Evolutionary conservation across 2,113 vertebrate species (phyloP).

Genomic region (Hippocampus barbouri): DNA sequence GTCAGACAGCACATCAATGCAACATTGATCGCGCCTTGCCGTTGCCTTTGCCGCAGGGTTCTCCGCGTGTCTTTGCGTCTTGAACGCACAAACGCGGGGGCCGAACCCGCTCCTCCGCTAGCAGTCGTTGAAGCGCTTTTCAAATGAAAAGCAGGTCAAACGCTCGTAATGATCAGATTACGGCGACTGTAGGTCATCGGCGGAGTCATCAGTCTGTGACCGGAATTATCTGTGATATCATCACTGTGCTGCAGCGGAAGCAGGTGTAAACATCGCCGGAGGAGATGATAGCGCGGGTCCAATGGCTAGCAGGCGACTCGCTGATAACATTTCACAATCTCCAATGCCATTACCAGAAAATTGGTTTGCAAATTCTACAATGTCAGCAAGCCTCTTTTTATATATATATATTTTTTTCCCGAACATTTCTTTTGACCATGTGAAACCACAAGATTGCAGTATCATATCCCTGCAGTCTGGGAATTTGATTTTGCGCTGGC

Average conservation of each 20-base stretch:
- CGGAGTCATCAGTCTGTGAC: slow-evolving; percentile 49
- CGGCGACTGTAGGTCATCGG: slow-evolving; percentile 37
- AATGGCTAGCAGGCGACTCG: slow-evolving; percentile 48
- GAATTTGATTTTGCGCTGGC: slow-evolving; percentile 19
- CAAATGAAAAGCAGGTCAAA: slow-evolving; percentile 19
- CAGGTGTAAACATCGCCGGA: slow-evolving; percentile 50
- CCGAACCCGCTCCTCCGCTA: not conserved
- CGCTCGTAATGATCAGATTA: slow-evolving; percentile 27
- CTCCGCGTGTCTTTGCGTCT: not conserved
- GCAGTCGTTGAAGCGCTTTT: slow-evolving; percentile 29
- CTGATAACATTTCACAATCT: slow-evolving; percentile 57
- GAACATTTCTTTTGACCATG: slow-evolving; percentile 34
- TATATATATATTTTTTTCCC: too few species aligned
- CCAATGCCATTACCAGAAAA: slow-evolving; percentile 52
- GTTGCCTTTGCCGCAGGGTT: slow-evolving; percentile 30
- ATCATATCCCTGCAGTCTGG: slow-evolving; percentile 29
- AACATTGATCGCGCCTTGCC: slow-evolving; percentile 20
- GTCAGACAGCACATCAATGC: slow-evolving; percentile 22
- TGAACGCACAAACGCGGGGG: slow-evolving; percentile 12
- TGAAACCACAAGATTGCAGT: slow-evolving; percentile 34
- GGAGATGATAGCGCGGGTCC: slow-evolving; percentile 32
- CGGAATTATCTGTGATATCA: slow-evolving; percentile 37
- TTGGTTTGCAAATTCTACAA: slow-evolving; percentile 54
- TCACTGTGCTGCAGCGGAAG: slow-evolving; percentile 18
- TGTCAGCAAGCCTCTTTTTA: slow-evolving; percentile 45